Percentiles rank a stretch among this genome's conserved stretches.
phyloP scores from a whole-genome alignment of 2,113 vertebrate species.

The Cricetomys ansorgei region DNA sequence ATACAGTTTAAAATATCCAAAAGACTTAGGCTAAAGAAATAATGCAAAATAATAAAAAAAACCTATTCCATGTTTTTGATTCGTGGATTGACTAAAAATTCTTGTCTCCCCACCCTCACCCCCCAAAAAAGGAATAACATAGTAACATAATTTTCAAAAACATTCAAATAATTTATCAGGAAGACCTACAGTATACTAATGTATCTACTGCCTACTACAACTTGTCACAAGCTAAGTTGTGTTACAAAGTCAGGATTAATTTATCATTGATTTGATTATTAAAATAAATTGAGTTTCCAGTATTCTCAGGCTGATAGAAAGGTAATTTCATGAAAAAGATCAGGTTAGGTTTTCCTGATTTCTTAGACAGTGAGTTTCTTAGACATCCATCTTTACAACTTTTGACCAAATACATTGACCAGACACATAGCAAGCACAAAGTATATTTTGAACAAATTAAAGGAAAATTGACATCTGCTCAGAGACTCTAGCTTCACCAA shows the following conservation, averaged over 20 bases:
- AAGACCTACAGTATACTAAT: background rate
- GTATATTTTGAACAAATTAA: background rate
- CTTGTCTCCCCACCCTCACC: background rate
- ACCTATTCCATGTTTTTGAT: background rate
- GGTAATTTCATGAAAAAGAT: background rate
- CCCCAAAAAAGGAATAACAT: background rate
- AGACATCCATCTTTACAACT: background rate
- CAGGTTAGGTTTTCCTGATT: background rate
- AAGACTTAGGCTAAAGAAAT: conserved; percentile 3
- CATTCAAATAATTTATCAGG: background rate
- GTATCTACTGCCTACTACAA: background rate
- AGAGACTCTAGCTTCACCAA: background rate
- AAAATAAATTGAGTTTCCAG: conserved; percentile 4
- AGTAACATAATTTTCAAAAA: background rate
- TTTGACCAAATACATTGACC: background rate
- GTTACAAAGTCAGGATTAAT: conserved; percentile 22
- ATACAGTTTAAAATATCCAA: conserved; percentile 8
- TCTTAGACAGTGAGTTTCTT: background rate
- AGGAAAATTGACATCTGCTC: background rate
- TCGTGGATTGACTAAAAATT: background rate
- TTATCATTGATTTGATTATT: background rate
- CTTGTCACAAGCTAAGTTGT: background rate
- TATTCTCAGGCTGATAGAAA: conserved; percentile 18
- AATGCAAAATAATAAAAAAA: background rate
- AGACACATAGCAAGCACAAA: conserved; percentile 13